A percentile compares a stretch with the other conserved stretches of the same genome.
phyloP scores from a whole-genome alignment of 2,888 invertebrate genomes.

The Lithophane ornitopus region DNA sequence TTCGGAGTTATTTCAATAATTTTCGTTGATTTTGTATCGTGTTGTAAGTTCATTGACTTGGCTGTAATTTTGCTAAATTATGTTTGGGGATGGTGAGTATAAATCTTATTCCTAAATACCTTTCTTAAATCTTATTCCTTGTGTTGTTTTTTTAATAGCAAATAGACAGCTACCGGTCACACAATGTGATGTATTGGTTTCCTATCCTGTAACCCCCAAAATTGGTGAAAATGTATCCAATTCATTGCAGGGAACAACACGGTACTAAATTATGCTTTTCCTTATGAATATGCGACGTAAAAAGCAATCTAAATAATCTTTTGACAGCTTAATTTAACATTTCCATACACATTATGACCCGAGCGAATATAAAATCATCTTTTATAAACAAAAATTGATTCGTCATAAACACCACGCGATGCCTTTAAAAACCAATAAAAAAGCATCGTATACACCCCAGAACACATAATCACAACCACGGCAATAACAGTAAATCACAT shows the following conservation, averaged over 20 bases:
- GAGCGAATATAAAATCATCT: conserved; percentile 29
- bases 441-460: conserved; percentile 71
- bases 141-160: background rate
- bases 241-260: background rate
- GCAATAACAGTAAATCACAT: conserved; percentile 74
- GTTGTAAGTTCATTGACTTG: conserved; percentile 14
- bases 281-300: conserved; percentile 15
- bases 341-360: conserved; percentile 24
- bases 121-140: no score
- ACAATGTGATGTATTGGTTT: background rate
- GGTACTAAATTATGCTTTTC: background rate
- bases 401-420: conserved; percentile 59
- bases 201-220: background rate
- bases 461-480: conserved; percentile 70
- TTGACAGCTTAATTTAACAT: conserved; percentile 47
- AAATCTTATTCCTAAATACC: background rate
- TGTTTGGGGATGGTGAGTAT: background rate
- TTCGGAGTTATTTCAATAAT: conserved; percentile 11
- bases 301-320: conserved; percentile 39
- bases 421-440: conserved; percentile 77
- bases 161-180: no score
- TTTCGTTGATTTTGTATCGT: conserved; percentile 11
- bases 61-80: conserved; percentile 17
- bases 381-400: conserved; percentile 63
- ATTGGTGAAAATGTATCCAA: background rate